A percentile compares a stretch with the other conserved stretches of the same genome.
Evolutionary conservation across 2,888 invertebrate species (phyloP).

Genomic region (Eupithecia pulchellata): DNA sequence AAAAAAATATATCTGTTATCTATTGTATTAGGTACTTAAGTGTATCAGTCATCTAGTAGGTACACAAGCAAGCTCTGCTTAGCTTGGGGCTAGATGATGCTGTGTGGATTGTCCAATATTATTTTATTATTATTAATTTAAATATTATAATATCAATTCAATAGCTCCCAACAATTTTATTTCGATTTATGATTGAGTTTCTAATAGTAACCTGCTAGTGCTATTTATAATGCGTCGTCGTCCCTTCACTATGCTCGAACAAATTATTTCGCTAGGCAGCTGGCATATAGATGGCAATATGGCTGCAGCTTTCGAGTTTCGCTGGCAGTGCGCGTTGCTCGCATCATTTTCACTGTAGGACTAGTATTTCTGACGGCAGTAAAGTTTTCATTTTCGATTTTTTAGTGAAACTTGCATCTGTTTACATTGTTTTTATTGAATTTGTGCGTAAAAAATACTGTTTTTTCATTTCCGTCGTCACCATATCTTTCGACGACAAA

Average conservation of each 20-base stretch:
- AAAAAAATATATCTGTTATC: too few relatives aligned
- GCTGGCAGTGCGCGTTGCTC: slow-evolving; percentile 83
- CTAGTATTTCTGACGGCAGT: slow-evolving; percentile 78
- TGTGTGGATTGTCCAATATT: too few relatives aligned
- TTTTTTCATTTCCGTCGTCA: slow-evolving; percentile 82
- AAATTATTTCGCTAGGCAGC: slow-evolving; percentile 54
- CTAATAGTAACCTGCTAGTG: not conserved
- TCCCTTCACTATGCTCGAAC: slow-evolving; percentile 6
- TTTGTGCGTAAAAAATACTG: slow-evolving; percentile 70
- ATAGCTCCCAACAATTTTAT: not conserved
- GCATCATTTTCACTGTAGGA: slow-evolving; percentile 74
- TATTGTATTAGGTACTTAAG: too few relatives aligned
- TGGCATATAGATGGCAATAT: slow-evolving; percentile 80
- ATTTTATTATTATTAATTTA: too few relatives aligned
- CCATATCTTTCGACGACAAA: slow-evolving; percentile 85
- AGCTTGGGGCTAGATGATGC: too few relatives aligned
- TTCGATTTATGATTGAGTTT: not conserved
- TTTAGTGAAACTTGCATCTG: slow-evolving; percentile 73
- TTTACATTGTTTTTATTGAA: slow-evolving; percentile 71
- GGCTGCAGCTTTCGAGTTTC: slow-evolving; percentile 83
- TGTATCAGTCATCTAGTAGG: too few relatives aligned
- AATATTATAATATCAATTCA: too few relatives aligned
- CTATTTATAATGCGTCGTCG: not conserved
- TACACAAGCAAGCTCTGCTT: too few relatives aligned
- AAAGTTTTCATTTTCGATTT: slow-evolving; percentile 80